phyloP scores from a whole-genome alignment of 1,140 invertebrate species.

The Leptopilina clavipes region DNA sequence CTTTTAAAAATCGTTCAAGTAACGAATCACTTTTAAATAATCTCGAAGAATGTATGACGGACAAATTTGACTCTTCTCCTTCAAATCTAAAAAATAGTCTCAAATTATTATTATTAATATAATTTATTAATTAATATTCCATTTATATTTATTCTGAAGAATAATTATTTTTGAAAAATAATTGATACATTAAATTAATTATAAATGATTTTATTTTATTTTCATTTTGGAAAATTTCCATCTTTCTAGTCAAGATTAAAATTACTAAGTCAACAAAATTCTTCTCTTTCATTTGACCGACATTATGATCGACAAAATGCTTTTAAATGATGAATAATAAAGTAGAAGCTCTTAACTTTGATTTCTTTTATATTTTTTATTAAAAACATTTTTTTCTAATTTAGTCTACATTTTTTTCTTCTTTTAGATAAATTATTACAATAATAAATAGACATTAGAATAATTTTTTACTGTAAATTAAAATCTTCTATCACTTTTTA shows the following conservation, averaged over 20 bases:
- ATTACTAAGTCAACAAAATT: slow-evolving; percentile 3
- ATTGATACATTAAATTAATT: not conserved
- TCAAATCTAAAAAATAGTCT: not conserved
- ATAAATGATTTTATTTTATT: no score
- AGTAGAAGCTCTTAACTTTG: not conserved
- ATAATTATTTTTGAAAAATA: no score
- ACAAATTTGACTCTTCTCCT: slow-evolving; percentile 11
- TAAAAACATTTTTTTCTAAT: no score
- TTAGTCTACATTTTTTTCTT: no score
- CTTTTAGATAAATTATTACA: no score
- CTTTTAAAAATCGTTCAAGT: slow-evolving; percentile 28
- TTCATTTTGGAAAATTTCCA: not conserved
- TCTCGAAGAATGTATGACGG: not conserved
- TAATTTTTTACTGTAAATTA: no score
- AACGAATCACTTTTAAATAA: slow-evolving; percentile 25
- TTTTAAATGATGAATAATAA: slow-evolving; percentile 16
- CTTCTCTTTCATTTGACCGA: not conserved
- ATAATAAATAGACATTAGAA: no score
- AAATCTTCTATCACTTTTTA: no score
- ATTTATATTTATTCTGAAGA: no score
- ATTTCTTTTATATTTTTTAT: not conserved
- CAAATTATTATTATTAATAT: no score
- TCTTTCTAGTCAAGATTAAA: slow-evolving; percentile 7
- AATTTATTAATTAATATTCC: no score
- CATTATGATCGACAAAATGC: not conserved